A percentile compares a stretch with the other conserved stretches of the same genome.
Evolutionary conservation across 2,888 invertebrate genomes (phyloP).

Genomic region (Pyrocoelia pectoralis): DNA sequence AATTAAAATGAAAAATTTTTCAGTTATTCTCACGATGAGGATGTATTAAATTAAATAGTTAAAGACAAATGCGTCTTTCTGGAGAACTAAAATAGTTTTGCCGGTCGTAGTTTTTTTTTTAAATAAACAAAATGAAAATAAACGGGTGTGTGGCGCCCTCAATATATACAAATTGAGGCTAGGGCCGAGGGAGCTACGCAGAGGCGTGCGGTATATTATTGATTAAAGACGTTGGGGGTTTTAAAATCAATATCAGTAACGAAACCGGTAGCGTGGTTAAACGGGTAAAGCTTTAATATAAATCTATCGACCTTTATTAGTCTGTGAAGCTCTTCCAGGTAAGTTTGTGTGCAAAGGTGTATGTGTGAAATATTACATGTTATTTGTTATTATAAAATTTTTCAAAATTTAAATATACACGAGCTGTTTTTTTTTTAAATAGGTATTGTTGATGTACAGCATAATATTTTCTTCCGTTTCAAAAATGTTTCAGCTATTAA

Average conservation of each 20-base stretch:
- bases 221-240: conserved; percentile 20
- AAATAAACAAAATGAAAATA: conserved; percentile 8
- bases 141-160: conserved; percentile 7
- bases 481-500: conserved; percentile 5
- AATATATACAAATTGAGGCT: neutral
- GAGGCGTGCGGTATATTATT: conserved; percentile 30
- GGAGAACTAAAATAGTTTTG: too few species aligned
- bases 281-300: conserved; percentile 32
- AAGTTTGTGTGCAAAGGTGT: conserved; percentile 19
- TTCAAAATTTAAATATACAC: too few species aligned
- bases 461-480: neutral
- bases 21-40: too few species aligned
- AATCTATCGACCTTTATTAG: conserved; percentile 32
- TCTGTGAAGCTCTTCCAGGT: conserved; percentile 39
- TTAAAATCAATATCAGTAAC: conserved; percentile 37
- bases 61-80: too few species aligned
- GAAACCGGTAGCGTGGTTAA: conserved; percentile 38
- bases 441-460: too few species aligned
- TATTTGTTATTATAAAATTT: too few species aligned
- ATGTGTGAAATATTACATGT: neutral
- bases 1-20: too few species aligned
- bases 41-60: too few species aligned
- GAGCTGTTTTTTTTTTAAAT: too few species aligned
- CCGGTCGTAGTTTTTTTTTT: neutral
- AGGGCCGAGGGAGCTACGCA: conserved; percentile 10